Evolutionary conservation across 2,888 invertebrate genomes (phyloP).

Genomic region (Scaptomyza reducta): DNA sequence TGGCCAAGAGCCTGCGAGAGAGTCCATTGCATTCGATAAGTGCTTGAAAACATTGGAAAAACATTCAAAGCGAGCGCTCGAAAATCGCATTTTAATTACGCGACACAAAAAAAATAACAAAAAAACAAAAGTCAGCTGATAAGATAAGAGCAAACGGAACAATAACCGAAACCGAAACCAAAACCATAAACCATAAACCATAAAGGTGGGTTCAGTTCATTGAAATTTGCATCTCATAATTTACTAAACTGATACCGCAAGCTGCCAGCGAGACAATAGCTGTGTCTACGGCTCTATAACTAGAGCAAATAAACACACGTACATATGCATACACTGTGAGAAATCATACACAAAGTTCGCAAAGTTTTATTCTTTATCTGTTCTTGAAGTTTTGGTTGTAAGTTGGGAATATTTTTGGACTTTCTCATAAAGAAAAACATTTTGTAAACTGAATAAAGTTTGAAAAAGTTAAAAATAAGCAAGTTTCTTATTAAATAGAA

Average conservation of each 20-base stretch:
- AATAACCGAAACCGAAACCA: background rate
- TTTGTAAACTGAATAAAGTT: background rate
- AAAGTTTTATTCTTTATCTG: too few relatives aligned
- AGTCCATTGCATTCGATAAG: background rate
- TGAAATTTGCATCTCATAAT: conserved; percentile 49
- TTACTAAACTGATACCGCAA: conserved; percentile 5
- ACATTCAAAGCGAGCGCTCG: conserved; percentile 5
- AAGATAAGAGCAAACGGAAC: conserved; percentile 52
- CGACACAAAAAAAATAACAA: conserved; percentile 7
- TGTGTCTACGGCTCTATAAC: conserved; percentile 8
- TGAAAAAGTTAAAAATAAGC: background rate
- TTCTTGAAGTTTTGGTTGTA: too few relatives aligned
- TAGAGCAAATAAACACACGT: conserved; percentile 14
- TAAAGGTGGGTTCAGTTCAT: conserved; percentile 48
- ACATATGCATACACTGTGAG: background rate
- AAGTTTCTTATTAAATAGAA: too few relatives aligned
- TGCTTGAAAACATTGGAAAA: conserved; percentile 11
- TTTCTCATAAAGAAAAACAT: too few relatives aligned
- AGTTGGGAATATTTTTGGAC: too few relatives aligned
- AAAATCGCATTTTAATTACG: conserved; percentile 57
- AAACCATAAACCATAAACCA: conserved; percentile 2
- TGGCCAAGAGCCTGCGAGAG: conserved; percentile 5
- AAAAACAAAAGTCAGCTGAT: conserved; percentile 28
- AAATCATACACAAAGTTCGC: background rate
- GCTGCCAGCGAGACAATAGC: conserved; percentile 15